Conservation (phyloP, 2,888 invertebrate genomes). For the Andrena marginata region DNA sequence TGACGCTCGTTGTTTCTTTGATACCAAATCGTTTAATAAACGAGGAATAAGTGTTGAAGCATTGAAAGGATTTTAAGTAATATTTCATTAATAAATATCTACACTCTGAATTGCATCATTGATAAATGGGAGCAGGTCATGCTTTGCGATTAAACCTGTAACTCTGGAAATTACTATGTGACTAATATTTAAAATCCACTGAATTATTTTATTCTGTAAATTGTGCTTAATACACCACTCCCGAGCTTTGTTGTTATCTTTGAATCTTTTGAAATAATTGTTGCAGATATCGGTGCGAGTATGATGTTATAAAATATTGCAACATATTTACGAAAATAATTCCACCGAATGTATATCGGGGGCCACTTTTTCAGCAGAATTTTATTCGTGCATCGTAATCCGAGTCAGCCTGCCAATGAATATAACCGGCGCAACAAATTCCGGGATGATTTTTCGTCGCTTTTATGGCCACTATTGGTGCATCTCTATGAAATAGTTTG, state of each 20-base stretch:
- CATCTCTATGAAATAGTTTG: slow-evolving; percentile 1
- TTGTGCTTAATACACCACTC: no score
- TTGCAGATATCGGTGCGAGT: neutral
- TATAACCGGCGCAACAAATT: slow-evolving; percentile 10
- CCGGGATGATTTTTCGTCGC: neutral
- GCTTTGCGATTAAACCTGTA: no score
- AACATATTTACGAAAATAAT: neutral
- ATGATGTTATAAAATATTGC: neutral
- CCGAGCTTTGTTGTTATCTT: neutral
- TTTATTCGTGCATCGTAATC: neutral
- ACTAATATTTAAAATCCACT: no score
- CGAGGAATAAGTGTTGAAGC: no score
- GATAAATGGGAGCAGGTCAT: no score
- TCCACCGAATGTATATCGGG: neutral
- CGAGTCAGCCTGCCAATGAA: slow-evolving; percentile 15
- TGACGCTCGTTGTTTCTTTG: slow-evolving; percentile 11
- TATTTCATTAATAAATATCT: neutral
- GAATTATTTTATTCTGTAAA: no score
- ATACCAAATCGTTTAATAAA: neutral
- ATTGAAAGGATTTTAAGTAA: neutral
- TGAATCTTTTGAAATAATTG: neutral
- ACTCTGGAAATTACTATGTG: no score
- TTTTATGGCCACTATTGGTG: neutral
- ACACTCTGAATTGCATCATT: no score
- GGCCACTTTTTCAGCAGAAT: neutral